Evolutionary conservation across 2,113 vertebrate species (phyloP).

Genomic region (Labeo rohita): DNA sequence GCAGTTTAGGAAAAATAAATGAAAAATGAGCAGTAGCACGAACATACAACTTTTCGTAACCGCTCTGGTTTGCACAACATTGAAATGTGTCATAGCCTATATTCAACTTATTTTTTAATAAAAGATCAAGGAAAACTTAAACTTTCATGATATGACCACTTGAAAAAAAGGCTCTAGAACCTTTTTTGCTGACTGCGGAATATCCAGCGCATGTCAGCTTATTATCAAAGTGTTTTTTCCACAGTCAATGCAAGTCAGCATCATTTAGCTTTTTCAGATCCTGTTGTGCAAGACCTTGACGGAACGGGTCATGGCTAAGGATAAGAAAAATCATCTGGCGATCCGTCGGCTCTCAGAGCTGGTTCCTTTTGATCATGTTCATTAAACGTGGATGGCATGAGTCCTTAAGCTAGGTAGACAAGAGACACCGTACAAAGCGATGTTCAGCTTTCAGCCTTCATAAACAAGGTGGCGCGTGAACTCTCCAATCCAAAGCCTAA

Average conservation of each 20-base stretch:
- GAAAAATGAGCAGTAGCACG: not conserved
- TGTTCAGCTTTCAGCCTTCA: conserved; percentile 46
- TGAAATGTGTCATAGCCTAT: not conserved
- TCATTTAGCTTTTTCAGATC: conserved; percentile 28
- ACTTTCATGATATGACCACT: conserved; percentile 5
- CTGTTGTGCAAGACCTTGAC: conserved; percentile 26
- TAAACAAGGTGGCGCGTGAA: conserved; percentile 47
- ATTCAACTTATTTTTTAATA: not conserved
- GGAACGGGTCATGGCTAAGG: conserved; percentile 5
- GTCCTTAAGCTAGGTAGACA: conserved; percentile 20
- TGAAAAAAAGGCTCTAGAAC: not conserved
- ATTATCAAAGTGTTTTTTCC: conserved; percentile 22
- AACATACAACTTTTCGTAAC: not conserved
- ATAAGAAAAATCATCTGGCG: not conserved
- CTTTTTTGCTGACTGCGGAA: conserved; percentile 18
- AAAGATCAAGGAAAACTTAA: conserved; percentile 1
- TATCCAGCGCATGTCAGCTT: conserved; percentile 1
- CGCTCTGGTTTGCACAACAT: conserved; percentile 1
- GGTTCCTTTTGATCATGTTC: conserved; percentile 47
- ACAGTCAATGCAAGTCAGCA: conserved; percentile 38
- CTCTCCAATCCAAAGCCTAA: conserved; percentile 45
- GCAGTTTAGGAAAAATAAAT: not conserved
- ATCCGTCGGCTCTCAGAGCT: not conserved
- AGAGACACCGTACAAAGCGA: conserved; percentile 15
- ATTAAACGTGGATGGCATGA: conserved; percentile 35